Conservation (phyloP, 2,888 invertebrate genomes). For the Sarcophaga caerulescens region DNA sequence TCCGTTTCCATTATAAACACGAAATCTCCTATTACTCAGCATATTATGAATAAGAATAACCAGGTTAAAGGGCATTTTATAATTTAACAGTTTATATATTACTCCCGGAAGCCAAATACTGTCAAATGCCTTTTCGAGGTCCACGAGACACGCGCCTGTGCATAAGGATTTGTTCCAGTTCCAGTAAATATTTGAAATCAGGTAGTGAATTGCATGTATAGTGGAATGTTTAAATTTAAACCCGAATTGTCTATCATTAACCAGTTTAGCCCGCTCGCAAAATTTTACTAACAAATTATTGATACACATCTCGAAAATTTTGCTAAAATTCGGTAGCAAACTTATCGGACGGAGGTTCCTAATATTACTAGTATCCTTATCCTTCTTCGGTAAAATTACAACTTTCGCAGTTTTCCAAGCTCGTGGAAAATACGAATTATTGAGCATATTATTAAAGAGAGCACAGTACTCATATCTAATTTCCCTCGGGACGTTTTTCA, state of each 20-base stretch:
- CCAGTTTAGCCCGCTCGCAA: neutral
- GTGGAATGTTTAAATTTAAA: conserved; percentile 21
- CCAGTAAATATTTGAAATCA: conserved; percentile 15
- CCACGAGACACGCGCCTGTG: neutral
- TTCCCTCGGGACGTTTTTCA: too few relatives aligned
- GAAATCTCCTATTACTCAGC: neutral
- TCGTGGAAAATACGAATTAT: too few relatives aligned
- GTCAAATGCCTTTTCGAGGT: neutral
- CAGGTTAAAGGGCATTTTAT: neutral
- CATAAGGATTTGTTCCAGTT: conserved; percentile 15
- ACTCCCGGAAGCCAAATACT: conserved; percentile 12
- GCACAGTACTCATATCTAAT: too few relatives aligned
- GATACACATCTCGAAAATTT: conserved; percentile 11
- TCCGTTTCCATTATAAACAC: neutral
- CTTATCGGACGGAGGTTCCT: neutral
- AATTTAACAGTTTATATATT: conserved; percentile 5
- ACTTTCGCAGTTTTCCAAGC: too few relatives aligned
- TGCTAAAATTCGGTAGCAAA: conserved; percentile 8
- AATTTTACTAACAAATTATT: neutral
- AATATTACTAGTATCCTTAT: neutral
- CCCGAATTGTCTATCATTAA: neutral
- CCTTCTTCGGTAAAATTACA: neutral
- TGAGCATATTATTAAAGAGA: too few relatives aligned
- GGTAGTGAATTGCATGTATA: neutral
- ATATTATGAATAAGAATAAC: conserved; percentile 10